phyloP scores from a whole-genome alignment of 2,888 invertebrate species.

The Reticulitermes lucifugus region DNA sequence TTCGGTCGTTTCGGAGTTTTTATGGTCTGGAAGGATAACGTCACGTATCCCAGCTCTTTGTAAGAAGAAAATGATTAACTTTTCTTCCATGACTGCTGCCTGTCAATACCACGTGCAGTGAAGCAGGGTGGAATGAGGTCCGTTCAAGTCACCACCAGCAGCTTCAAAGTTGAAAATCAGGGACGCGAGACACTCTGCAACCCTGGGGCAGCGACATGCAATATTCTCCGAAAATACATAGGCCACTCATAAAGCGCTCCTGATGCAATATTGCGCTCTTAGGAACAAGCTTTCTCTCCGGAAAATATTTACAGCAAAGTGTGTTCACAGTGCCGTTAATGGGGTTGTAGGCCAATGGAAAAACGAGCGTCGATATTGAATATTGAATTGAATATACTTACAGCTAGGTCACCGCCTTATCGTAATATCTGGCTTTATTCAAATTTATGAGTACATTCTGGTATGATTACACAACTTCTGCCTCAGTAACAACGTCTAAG shows the following conservation, averaged over 20 bases:
- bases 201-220: slow-evolving; percentile 2
- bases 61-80: slow-evolving; percentile 22
- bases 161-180: neutral
- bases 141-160: slow-evolving; percentile 1
- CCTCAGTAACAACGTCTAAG: no score
- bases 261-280: neutral
- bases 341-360: neutral
- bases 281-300: neutral
- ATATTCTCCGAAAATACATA: slow-evolving; percentile 4
- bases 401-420: no score
- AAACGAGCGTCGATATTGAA: neutral
- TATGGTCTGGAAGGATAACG: slow-evolving; percentile 8
- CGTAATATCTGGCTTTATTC: no score
- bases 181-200: neutral
- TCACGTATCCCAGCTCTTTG: slow-evolving; percentile 3
- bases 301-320: no score
- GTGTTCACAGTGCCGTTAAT: neutral
- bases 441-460: no score
- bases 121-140: neutral
- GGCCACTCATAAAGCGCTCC: neutral
- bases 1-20: neutral
- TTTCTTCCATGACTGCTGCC: neutral
- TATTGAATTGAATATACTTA: no score
- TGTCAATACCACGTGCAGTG: slow-evolving; percentile 21
- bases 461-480: no score